Conservation (phyloP, 2,888 invertebrate genomes). For the Molorchus minor region DNA sequence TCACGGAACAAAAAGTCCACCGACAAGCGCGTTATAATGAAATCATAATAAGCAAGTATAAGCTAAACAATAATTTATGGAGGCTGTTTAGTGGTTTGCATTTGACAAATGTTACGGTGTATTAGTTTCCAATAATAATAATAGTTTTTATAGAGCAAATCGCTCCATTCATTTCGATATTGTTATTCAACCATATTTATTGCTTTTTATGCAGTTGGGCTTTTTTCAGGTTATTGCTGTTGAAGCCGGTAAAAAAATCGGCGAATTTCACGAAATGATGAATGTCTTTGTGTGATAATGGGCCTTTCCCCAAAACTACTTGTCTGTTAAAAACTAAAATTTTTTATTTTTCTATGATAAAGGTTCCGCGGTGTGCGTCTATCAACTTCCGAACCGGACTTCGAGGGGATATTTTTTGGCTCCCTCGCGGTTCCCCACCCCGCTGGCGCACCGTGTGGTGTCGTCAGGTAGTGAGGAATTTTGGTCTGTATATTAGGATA, state of each 20-base stretch:
- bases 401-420: too few relatives aligned
- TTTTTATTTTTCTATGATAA: too few relatives aligned
- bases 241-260: constrained; percentile 9
- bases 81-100: constrained; percentile 44
- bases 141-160: constrained; percentile 26
- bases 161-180: constrained; percentile 30
- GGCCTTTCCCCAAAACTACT: too few relatives aligned
- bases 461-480: too few relatives aligned
- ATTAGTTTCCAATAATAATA: constrained; percentile 40
- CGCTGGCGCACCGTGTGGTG: too few relatives aligned
- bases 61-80: constrained; percentile 36
- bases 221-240: constrained; percentile 10
- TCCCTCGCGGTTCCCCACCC: too few relatives aligned
- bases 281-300: constrained; percentile 7
- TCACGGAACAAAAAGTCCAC: background rate
- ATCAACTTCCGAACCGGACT: too few relatives aligned
- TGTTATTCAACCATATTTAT: constrained; percentile 33
- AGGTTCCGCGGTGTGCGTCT: too few relatives aligned
- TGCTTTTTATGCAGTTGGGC: constrained; percentile 16
- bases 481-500: too few relatives aligned
- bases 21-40: background rate
- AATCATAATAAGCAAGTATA: constrained; percentile 7
- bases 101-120: constrained; percentile 45
- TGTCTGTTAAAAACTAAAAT: too few relatives aligned
- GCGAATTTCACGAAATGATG: constrained; percentile 14